Evolutionary conservation across 2,797 vertebrate genomes (phyloP).

Genomic region (Psittacula echo): DNA sequence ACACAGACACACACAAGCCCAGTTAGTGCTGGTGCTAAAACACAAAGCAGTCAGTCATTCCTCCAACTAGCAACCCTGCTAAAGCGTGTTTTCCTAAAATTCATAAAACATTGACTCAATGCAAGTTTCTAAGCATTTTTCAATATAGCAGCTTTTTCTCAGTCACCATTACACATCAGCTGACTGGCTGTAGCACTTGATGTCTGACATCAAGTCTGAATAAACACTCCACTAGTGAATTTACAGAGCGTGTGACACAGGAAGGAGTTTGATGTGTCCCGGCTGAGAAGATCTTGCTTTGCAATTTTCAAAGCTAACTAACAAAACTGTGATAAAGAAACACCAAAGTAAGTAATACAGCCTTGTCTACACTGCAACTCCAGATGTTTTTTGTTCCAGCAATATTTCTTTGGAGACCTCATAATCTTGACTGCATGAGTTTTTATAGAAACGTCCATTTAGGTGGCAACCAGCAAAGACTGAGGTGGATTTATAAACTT

Average conservation of each 20-base stretch:
- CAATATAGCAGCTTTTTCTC: not conserved
- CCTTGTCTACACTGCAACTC: not conserved
- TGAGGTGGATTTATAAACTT: not conserved
- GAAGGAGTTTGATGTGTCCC: fast-evolving
- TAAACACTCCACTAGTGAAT: not conserved
- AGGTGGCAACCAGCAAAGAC: not conserved
- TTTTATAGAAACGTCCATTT: not conserved
- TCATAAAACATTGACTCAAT: not conserved
- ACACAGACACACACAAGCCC: not conserved
- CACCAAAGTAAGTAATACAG: not conserved
- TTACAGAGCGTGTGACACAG: not conserved
- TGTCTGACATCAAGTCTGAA: not conserved
- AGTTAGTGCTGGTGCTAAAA: not conserved
- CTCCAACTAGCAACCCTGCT: not conserved
- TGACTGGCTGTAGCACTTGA: not conserved
- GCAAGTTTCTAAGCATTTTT: not conserved
- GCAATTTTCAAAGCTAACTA: not conserved
- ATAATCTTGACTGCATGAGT: not conserved
- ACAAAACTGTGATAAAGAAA: not conserved
- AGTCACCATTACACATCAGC: fast-evolving
- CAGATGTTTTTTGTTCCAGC: not conserved
- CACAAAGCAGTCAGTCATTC: not conserved
- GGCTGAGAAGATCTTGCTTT: not conserved
- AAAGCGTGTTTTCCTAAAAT: not conserved
- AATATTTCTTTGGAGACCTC: not conserved